Evolutionary conservation across 2,888 invertebrate species (phyloP), one percentile per base, ranked within the genome.

Genomic region (Sminthurinus aureus): DNA sequence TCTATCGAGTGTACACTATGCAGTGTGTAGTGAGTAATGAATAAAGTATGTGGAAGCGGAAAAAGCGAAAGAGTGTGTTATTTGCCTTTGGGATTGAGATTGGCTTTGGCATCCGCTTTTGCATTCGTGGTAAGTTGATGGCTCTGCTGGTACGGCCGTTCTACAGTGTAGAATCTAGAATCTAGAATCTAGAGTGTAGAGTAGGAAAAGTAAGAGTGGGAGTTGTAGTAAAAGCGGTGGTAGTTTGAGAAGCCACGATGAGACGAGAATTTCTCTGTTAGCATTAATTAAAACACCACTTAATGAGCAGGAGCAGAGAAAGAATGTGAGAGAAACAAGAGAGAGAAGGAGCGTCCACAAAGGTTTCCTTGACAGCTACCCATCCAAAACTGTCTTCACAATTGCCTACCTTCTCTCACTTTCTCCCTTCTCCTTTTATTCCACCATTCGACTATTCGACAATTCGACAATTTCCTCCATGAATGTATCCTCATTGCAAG

Each of bases 231-330:
- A 6, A 38, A 38, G 1, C 6, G 38, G 38, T 38, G 38, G 38
- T 38, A 38, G 38, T 38, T 38, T 38, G 38, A 18, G 58, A 15
- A 58, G 58, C 58, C 58, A 58, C 58, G 58, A 58, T 69, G 69
- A 69, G n/a, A 22, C 20, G 69, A 69, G 22, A 50, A 38, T 74
- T 74, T 74, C 74, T 38, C 74, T 26, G 74, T 26, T 50, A 26
- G 50, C 85, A 86, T 86, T 86, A 86, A 86, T 86, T 86, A 85
- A 85, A 86, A 81, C 79, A 84, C 81, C 85, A 73, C 83, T 84
- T 86, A 85, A 83, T 82, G 85, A 84, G 82, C 24, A 69, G 18
- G 69, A 38, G 38, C 3, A 38, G 38, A 38, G 38, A 38, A 38
- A 38, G 38, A 38, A 38, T 38, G 38, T 38, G 38, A 38, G 38